phyloP scores from a whole-genome alignment of 2,113 vertebrate species.

The Podarcis muralis region DNA sequence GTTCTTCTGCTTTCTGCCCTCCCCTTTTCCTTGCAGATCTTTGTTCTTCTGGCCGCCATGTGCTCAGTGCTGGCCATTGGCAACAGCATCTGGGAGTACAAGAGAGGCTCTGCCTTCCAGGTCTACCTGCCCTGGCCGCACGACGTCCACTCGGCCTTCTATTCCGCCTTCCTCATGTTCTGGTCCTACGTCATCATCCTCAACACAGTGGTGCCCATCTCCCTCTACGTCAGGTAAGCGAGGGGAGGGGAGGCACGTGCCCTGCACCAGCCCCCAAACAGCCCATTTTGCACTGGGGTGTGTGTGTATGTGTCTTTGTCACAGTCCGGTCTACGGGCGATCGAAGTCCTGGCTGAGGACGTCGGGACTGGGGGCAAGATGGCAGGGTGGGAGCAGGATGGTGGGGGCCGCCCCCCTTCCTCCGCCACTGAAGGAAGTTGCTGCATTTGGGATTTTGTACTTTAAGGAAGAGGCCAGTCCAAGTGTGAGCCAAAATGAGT shows the following conservation, averaged over 20 bases:
- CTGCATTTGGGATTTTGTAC: too few species aligned
- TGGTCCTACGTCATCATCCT: slow-evolving; percentile 97
- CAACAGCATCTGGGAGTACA: slow-evolving; percentile 87
- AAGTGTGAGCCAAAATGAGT: too few species aligned
- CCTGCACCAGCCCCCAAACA: background rate
- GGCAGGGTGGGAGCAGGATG: too few species aligned
- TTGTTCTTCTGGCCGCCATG: slow-evolving; percentile 85
- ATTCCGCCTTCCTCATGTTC: slow-evolving; percentile 86
- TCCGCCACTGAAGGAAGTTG: too few species aligned
- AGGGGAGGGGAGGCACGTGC: too few species aligned
- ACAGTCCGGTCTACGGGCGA: too few species aligned
- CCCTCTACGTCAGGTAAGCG: slow-evolving; percentile 90
- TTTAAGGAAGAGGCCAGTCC: too few species aligned
- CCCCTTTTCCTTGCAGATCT: slow-evolving; percentile 79
- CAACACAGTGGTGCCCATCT: slow-evolving; percentile 97
- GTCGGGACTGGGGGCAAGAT: too few species aligned
- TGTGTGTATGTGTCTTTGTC: background rate
- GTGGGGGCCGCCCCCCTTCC: too few species aligned
- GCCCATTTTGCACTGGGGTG: background rate
- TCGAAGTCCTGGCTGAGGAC: too few species aligned
- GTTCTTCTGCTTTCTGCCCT: slow-evolving; percentile 18
- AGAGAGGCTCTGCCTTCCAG: slow-evolving; percentile 83
- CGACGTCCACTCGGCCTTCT: slow-evolving; percentile 68
- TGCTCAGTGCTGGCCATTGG: slow-evolving; percentile 87
- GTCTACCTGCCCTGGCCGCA: slow-evolving; percentile 83